Percentiles rank a stretch among this genome's conserved stretches.
Evolutionary conservation across 2,888 invertebrate species (phyloP).

Genomic region (Dasysyrphus tricinctus): DNA sequence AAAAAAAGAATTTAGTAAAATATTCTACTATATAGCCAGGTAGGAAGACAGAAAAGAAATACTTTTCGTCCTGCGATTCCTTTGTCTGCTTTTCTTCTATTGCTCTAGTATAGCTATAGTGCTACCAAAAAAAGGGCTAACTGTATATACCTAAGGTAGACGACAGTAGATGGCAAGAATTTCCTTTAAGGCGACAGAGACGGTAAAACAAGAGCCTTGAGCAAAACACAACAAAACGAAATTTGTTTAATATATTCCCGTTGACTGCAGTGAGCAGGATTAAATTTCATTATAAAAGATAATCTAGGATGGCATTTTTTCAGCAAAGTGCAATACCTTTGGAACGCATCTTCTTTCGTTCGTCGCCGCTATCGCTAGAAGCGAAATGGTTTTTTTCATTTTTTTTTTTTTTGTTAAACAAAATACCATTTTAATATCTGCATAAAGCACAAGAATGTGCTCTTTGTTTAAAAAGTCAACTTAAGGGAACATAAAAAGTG

Average conservation of each 20-base stretch:
- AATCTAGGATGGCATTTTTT: constrained; percentile 53
- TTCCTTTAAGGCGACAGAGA: constrained; percentile 43
- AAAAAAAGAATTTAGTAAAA: constrained; percentile 51
- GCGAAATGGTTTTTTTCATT: neutral
- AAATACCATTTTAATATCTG: constrained; percentile 56
- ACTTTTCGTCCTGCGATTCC: constrained; percentile 23
- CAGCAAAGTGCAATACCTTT: constrained; percentile 34
- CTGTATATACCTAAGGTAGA: constrained; percentile 11
- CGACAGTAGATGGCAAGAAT: constrained; percentile 18
- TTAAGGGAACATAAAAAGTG: constrained; percentile 44
- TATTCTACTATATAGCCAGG: constrained; percentile 20
- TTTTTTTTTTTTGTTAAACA: neutral
- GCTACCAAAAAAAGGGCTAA: constrained; percentile 49
- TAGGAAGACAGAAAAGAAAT: constrained; percentile 17
- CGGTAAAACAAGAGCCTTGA: constrained; percentile 45
- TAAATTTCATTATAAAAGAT: constrained; percentile 65
- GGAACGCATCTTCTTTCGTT: constrained; percentile 3
- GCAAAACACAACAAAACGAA: constrained; percentile 12
- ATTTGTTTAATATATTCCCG: constrained; percentile 55
- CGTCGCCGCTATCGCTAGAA: neutral
- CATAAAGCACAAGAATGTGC: constrained; percentile 24
- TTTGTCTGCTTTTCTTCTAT: constrained; percentile 31
- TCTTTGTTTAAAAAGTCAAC: constrained; percentile 56
- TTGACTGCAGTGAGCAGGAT: constrained; percentile 65
- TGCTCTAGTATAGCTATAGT: neutral